phyloP scores from a whole-genome alignment of 2,888 invertebrate genomes.

The Tortricodes alternella region DNA sequence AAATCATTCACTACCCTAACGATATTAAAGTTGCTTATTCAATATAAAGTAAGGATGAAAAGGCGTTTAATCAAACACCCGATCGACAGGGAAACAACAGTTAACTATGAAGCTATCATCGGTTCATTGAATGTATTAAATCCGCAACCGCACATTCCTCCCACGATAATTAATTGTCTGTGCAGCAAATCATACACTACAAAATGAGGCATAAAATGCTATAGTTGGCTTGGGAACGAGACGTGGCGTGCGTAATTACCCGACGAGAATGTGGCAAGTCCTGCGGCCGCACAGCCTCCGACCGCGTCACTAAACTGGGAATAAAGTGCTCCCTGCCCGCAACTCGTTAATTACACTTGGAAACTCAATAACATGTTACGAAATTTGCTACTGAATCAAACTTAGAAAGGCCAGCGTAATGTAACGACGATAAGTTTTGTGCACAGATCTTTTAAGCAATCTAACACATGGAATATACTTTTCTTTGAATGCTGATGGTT shows the following conservation, averaged over 20 bases:
- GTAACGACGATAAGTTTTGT: not conserved
- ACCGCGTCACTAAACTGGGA: slow-evolving; percentile 67
- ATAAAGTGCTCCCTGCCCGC: slow-evolving; percentile 71
- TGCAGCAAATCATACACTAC: slow-evolving; percentile 77
- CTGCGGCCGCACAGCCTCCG: slow-evolving; percentile 63
- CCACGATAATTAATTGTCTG: slow-evolving; percentile 76
- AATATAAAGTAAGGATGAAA: slow-evolving; percentile 18
- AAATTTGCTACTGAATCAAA: slow-evolving; percentile 43
- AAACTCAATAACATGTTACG: slow-evolving; percentile 64
- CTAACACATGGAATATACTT: slow-evolving; percentile 33
- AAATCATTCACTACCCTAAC: slow-evolving; percentile 13
- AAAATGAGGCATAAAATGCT: slow-evolving; percentile 78
- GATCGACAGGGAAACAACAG: slow-evolving; percentile 45
- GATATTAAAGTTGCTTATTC: slow-evolving; percentile 1
- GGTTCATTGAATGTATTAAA: slow-evolving; percentile 54
- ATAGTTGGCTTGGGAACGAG: slow-evolving; percentile 73
- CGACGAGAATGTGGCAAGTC: slow-evolving; percentile 75
- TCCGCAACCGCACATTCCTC: slow-evolving; percentile 60
- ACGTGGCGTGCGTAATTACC: slow-evolving; percentile 76
- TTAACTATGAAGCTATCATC: slow-evolving; percentile 43
- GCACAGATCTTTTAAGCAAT: not conserved
- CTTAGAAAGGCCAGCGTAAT: slow-evolving; percentile 22
- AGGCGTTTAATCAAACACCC: slow-evolving; percentile 17
- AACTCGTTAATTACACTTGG: slow-evolving; percentile 72
- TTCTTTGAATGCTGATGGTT: slow-evolving; percentile 52